Evolutionary conservation across 2,797 vertebrate genomes (phyloP), one percentile per base, ranked within the genome.

Genomic region (Todus mexicanus): DNA sequence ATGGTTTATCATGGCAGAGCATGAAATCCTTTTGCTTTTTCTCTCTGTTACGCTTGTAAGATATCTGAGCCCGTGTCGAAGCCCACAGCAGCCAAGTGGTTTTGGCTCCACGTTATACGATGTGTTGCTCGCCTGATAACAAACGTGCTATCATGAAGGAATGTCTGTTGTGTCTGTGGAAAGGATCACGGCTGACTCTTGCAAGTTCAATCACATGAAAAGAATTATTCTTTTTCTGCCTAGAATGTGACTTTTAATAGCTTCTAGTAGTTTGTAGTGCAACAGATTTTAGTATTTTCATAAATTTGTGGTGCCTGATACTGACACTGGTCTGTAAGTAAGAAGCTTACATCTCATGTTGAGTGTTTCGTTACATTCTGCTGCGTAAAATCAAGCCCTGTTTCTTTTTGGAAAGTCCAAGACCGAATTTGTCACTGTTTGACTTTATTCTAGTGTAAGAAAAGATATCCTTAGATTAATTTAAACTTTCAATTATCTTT

Each of bases 261-360:
- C 21, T 29, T 56, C 35, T 35, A 72, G 15, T n/a, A 50, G 35
- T 37, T 33, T 23, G 7, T 60, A 64, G 22, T 42, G 31, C 9
- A 57, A 35, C 9, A 35, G 0, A 35, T 65, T 10, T 35, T 57
- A 59, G 26, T 77, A 4, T 69, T 87, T 86, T 27, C 11, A 27
- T 73, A 21, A 8, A 0, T 54, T 70, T 1, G 1, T 38, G 54
- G 45, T 81, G 19, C 15, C 35, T 65, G 59, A 6, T 78, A 60
- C 53, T 59, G 50, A 42, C 18, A 13, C 7, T 6, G 4, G 25
- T 64, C 26, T 2, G 0, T 56, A 21, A 25, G 17, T 9, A 22
- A 57, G 68, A 26, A 29, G 12, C 33, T 70, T 27, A 22, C 10
- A 16, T 43, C 21, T 69, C 2, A 0, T 8, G 5, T 40, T 57